These are phyloP conservation scores for Cromileptes altivelis DNA, from an alignment of 2,113 vertebrate genomes.

Conservation along the genomic window DNA sequence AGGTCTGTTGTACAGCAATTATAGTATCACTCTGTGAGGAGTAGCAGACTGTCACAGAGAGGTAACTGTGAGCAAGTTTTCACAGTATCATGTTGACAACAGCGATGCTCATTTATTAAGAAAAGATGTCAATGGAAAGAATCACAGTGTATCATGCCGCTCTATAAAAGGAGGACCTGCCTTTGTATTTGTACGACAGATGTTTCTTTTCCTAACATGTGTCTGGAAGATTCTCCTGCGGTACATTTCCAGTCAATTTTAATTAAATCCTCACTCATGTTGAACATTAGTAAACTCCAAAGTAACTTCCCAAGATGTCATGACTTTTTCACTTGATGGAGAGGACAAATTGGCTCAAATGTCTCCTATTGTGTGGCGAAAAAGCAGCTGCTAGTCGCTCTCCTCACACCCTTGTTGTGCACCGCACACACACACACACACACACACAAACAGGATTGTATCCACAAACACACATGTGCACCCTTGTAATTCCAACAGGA, in stretches of 20 bases:
- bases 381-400: background rate
- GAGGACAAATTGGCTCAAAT: background rate
- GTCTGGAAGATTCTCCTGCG: no score
- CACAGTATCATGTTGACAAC: background rate
- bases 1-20: background rate
- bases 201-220: background rate
- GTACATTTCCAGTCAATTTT: background rate
- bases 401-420: background rate
- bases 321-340: background rate
- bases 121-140: background rate
- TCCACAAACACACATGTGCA: background rate
- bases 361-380: background rate
- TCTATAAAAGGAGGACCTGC: background rate
- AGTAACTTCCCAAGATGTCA: background rate
- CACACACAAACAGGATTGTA: constrained; percentile 1
- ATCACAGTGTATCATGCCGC: background rate
- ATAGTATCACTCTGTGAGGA: background rate
- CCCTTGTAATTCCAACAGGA: constrained; percentile 48
- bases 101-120: background rate
- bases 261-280: background rate
- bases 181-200: background rate
- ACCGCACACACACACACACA: background rate
- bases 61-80: background rate
- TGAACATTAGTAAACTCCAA: background rate
- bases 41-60: background rate